These are phyloP conservation scores for Sinonovacula constricta DNA, from an alignment of 1,140 invertebrate genomes.

Conservation along the genomic window DNA sequence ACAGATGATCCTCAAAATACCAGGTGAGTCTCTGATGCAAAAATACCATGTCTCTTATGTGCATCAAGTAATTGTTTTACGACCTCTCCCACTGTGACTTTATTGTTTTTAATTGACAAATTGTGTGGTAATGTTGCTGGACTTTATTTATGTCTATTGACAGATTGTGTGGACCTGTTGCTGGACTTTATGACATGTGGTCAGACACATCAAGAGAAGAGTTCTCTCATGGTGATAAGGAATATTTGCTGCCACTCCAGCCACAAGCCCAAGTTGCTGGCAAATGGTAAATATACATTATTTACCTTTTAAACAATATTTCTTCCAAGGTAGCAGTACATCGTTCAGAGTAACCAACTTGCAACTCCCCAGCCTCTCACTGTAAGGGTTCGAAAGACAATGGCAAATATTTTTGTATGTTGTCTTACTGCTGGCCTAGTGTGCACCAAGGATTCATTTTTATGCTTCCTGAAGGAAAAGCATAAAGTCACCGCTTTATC, in stretches of 20 bases:
- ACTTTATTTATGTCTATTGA: conserved; percentile 14
- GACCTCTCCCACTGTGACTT: neutral
- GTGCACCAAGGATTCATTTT: too few species aligned
- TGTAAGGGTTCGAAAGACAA: neutral
- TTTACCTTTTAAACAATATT: neutral
- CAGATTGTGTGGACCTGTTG: conserved; percentile 69
- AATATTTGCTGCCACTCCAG: conserved; percentile 76
- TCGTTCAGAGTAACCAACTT: too few species aligned
- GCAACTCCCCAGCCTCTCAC: neutral
- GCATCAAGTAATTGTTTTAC: too few species aligned
- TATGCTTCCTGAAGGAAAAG: too few species aligned
- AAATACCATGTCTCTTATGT: too few species aligned
- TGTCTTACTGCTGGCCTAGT: neutral
- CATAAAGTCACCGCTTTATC: too few species aligned
- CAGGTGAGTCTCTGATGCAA: conserved; percentile 63
- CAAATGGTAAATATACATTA: conserved; percentile 67
- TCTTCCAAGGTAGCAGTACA: neutral
- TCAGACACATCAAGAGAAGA: conserved; percentile 59
- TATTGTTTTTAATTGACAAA: conserved; percentile 1
- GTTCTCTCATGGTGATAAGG: conserved; percentile 70
- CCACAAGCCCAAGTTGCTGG: conserved; percentile 76
- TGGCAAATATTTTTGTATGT: neutral
- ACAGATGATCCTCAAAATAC: conserved; percentile 75
- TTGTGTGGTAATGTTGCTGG: neutral
- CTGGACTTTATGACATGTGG: conserved; percentile 71